Evolutionary conservation across 92 coral and sea anemone genomes (phyloP), one percentile per base, ranked within the genome.

Genomic region (Porites rus): DNA sequence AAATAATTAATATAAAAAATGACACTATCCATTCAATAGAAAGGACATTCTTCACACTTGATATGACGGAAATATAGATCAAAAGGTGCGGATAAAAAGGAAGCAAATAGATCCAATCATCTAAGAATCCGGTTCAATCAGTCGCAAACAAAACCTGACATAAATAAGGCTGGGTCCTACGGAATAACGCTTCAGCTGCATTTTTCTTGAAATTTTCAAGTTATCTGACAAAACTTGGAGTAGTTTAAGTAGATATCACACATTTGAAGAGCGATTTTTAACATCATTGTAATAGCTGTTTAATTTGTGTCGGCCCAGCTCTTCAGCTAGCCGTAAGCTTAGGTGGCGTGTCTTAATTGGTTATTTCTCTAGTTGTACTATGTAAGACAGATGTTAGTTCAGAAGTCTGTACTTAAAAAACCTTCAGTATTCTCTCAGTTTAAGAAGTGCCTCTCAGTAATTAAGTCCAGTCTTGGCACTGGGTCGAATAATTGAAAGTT

Each of bases 101-200:
- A 66, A 83, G 74, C 83, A 20, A 69, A 83, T 74, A 73, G 80
- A 73, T 73, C 72, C 63, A 83, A 74, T 83, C 74, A 64, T 83
- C 63, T 19, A 12, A 73, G 80, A 62, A 61, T 74, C 87, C 87
- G 87, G 87, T 74, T 72, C 61, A 10, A 38, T 38, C 5, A 56
- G 74, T 83, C 72, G 25, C 51, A 8, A 74, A 19, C 22, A 4
- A 74, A 83, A 51, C 62, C 74, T 38, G 46, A 38, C 46, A 38
- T 80, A 83, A 79, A 74, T 83, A 50, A 21, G 65, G 64, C 19
- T 72, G 21, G 64, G 64, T 62, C 51, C 63, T 22, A 21, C 62
- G 80, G 63, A 74, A 73, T 54, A 21, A 58, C 86, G 58, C 59
- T 81, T 81, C 77, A 81, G 8, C 18, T 56, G 56, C 68, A 56